A percentile compares a stretch with the other conserved stretches of the same genome.
Conservation (phyloP, 2,888 invertebrate genomes). For the Stictocephala bisonia region DNA sequence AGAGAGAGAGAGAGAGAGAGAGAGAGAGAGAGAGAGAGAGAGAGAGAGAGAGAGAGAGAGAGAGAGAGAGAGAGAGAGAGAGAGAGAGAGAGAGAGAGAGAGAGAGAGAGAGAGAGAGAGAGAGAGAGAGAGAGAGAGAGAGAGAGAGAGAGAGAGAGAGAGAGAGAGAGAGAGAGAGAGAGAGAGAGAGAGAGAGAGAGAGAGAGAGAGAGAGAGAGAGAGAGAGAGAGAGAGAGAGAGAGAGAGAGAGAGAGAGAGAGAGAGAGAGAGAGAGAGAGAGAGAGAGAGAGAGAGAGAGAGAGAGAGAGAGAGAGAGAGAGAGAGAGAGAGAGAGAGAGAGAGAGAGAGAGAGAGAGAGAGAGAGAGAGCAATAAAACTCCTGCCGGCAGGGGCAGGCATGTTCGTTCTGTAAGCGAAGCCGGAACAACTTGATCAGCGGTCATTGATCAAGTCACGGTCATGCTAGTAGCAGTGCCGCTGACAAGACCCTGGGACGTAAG, state of each 20-base stretch:
- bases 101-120: conserved; percentile 24
- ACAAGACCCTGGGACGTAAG: too few relatives aligned
- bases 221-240: conserved; percentile 24
- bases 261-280: conserved; percentile 24
- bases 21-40: conserved; percentile 24
- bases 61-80: conserved; percentile 24
- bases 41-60: conserved; percentile 24
- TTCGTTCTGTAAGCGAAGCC: too few relatives aligned
- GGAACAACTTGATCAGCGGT: too few relatives aligned
- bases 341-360: too few relatives aligned
- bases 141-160: conserved; percentile 24
- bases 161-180: conserved; percentile 24
- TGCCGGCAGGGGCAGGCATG: too few relatives aligned
- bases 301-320: conserved; percentile 24
- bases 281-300: conserved; percentile 25
- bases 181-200: conserved; percentile 24
- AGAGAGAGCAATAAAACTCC: too few relatives aligned
- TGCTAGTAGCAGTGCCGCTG: too few relatives aligned
- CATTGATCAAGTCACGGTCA: too few relatives aligned
- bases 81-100: conserved; percentile 24
- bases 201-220: conserved; percentile 24
- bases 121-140: conserved; percentile 24
- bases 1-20: conserved; percentile 24
- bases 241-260: conserved; percentile 24
- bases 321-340: conserved; percentile 24